These are phyloP conservation scores for Palloptera scutellata DNA, from an alignment of 2,888 invertebrate genomes.

Conservation along the genomic window DNA sequence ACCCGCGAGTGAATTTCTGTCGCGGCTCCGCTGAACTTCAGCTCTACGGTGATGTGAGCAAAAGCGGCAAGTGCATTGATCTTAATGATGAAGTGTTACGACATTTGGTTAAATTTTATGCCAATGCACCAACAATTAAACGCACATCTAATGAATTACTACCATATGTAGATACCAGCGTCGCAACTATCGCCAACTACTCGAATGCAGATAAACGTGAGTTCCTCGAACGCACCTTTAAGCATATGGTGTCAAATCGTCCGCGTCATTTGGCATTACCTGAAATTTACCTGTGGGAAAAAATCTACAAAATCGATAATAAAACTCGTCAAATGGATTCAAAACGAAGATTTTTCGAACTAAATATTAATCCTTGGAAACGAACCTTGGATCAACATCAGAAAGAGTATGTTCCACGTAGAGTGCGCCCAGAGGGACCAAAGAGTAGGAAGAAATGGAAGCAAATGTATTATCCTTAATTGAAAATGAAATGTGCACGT, in stretches of 20 bases:
- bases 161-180: constrained; percentile 72
- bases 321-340: constrained; percentile 75
- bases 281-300: constrained; percentile 83
- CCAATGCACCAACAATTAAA: constrained; percentile 72
- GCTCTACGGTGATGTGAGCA: constrained; percentile 78
- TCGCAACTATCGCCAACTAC: constrained; percentile 72
- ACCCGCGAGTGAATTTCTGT: constrained; percentile 80
- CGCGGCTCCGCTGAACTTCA: constrained; percentile 78
- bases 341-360: constrained; percentile 75
- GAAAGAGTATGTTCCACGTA: constrained; percentile 76
- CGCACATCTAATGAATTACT: constrained; percentile 70
- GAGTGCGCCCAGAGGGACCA: constrained; percentile 69
- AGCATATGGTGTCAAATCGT: constrained; percentile 74
- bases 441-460: constrained; percentile 71
- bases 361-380: constrained; percentile 69
- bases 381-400: constrained; percentile 74
- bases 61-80: constrained; percentile 74
- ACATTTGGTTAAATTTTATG: constrained; percentile 77
- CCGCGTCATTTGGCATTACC: constrained; percentile 70
- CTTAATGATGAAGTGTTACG: constrained; percentile 83
- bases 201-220: constrained; percentile 72
- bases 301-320: constrained; percentile 78
- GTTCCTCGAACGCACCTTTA: constrained; percentile 76
- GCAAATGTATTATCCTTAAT: constrained; percentile 73
- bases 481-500: neutral